A percentile compares a stretch with the other conserved stretches of the same genome.
Evolutionary conservation across 2,888 invertebrate genomes (phyloP).

Genomic region (Aphidoletes aphidimyza): DNA sequence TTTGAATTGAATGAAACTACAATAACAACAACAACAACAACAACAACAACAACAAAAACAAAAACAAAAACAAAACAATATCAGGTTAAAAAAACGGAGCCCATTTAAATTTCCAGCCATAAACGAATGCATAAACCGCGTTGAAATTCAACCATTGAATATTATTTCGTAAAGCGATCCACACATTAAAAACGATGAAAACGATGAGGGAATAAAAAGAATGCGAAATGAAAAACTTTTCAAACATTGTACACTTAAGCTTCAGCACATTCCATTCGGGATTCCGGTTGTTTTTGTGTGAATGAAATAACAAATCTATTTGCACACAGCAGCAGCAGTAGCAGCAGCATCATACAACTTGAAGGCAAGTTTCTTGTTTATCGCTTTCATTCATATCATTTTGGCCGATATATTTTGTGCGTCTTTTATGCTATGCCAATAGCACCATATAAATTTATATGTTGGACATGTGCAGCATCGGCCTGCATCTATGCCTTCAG

Average conservation of each 20-base stretch:
- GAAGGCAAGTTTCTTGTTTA: not conserved
- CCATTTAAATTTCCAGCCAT: slow-evolving; percentile 4
- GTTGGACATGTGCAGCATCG: not conserved
- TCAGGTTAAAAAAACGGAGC: no score
- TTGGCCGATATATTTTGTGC: not conserved
- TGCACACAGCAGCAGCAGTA: not conserved
- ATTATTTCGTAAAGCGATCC: not conserved
- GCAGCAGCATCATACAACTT: not conserved
- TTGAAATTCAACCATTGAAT: no score
- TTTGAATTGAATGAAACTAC: not conserved
- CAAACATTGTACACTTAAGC: not conserved
- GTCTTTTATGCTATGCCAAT: not conserved
- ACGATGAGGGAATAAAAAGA: not conserved
- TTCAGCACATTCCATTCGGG: not conserved
- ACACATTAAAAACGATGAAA: not conserved
- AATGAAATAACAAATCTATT: not conserved
- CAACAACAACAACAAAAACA: no score
- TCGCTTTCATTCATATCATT: not conserved
- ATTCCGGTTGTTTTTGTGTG: not conserved
- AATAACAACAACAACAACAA: no score
- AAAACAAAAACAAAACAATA: no score
- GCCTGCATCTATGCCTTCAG: not conserved
- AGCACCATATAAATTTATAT: not conserved
- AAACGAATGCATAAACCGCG: not conserved
- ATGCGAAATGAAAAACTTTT: not conserved